Evolutionary conservation across 1,140 invertebrate genomes (phyloP).

Genomic region (Bombus polaris): DNA sequence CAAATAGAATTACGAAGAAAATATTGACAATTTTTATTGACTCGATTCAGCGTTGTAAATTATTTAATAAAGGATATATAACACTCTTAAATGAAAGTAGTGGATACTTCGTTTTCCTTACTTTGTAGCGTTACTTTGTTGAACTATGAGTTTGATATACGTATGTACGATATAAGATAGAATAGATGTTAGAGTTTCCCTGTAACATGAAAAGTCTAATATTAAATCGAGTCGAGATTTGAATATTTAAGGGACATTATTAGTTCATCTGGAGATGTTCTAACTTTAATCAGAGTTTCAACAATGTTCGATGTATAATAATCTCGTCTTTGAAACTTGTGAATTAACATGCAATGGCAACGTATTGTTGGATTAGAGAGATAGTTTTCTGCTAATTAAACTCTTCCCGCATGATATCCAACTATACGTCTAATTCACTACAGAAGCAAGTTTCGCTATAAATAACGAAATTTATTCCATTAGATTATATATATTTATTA

Average conservation of each 20-base stretch:
- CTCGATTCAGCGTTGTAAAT: slow-evolving; percentile 11
- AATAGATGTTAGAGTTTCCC: neutral
- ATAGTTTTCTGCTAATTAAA: neutral
- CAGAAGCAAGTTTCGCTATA: neutral
- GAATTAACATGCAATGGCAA: neutral
- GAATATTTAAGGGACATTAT: slow-evolving; percentile 14
- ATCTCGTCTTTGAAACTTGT: neutral
- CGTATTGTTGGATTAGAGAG: neutral
- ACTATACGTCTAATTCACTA: neutral
- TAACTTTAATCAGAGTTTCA: slow-evolving; percentile 9
- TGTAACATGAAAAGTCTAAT: neutral
- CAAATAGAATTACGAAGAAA: slow-evolving; percentile 74
- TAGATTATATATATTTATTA: too few species aligned
- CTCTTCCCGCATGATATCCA: neutral
- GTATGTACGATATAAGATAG: neutral
- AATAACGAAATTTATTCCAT: neutral
- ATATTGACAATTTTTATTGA: slow-evolving; percentile 3
- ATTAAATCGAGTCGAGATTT: neutral
- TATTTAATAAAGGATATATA: slow-evolving; percentile 15
- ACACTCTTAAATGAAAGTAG: neutral
- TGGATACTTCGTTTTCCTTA: too few species aligned
- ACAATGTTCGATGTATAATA: neutral
- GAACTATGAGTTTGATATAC: neutral
- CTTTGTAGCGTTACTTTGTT: neutral
- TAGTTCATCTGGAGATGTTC: neutral